Evolutionary conservation across 2,797 vertebrate genomes (phyloP).

Genomic region (Setipinna tenuifilis): DNA sequence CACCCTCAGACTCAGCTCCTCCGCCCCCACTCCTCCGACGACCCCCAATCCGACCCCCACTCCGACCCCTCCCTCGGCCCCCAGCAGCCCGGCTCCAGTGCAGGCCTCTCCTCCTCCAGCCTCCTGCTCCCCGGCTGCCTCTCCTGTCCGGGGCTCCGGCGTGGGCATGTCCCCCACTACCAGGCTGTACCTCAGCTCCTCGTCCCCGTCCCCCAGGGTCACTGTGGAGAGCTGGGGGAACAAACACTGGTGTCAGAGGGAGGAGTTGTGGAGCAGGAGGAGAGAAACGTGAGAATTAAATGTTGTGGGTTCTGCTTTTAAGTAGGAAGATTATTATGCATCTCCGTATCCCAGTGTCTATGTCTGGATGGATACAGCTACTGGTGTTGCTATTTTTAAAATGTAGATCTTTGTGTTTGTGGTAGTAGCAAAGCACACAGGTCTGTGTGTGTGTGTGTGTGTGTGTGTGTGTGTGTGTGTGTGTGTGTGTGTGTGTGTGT

Average conservation of each 20-base stretch:
- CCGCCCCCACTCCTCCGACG: conserved; percentile 33
- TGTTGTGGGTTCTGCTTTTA: background rate
- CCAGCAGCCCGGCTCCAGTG: conserved; percentile 26
- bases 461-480: background rate
- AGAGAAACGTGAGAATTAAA: background rate
- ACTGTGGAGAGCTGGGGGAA: conserved; percentile 41
- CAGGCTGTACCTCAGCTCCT: conserved; percentile 40
- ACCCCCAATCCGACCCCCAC: conserved; percentile 30
- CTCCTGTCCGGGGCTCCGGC: conserved; percentile 24
- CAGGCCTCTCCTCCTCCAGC: conserved; percentile 24
- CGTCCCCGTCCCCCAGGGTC: conserved; percentile 36
- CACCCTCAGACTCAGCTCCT: conserved; percentile 14
- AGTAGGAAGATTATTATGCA: too few species aligned
- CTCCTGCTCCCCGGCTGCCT: conserved; percentile 33
- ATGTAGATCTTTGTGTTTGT: background rate
- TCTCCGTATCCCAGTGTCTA: background rate
- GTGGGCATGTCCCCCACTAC: conserved; percentile 31
- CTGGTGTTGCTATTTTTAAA: background rate
- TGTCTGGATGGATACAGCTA: background rate
- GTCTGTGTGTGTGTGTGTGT: background rate
- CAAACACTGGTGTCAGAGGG: background rate
- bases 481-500: conserved; percentile 9
- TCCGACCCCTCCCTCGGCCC: background rate
- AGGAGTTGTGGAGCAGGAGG: background rate
- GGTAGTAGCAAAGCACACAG: too few species aligned